Evolutionary conservation across 2,888 invertebrate genomes (phyloP).

Genomic region (Sialis lutaria): DNA sequence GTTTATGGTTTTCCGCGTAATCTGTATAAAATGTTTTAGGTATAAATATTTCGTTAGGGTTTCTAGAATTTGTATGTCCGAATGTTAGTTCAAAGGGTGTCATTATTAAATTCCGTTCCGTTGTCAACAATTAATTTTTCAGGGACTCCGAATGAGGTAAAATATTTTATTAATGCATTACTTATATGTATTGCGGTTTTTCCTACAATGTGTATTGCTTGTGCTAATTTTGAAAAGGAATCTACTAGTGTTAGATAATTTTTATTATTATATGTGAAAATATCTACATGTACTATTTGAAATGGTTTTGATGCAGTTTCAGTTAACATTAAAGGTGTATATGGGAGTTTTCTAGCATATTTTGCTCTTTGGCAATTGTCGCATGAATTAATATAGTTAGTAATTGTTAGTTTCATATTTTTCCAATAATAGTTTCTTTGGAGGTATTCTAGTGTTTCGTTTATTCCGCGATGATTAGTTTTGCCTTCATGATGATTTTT

Average conservation of each 20-base stretch:
- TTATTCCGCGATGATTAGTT: conserved; percentile 8
- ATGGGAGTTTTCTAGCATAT: background rate
- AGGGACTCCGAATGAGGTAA: too few species aligned
- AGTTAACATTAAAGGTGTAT: background rate
- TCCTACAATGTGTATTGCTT: too few species aligned
- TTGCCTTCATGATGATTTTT: conserved; percentile 7
- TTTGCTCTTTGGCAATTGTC: background rate
- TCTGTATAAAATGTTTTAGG: background rate
- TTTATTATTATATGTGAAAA: too few species aligned
- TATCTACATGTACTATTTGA: too few species aligned
- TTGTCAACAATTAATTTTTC: too few species aligned
- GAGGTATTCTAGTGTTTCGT: conserved; percentile 5
- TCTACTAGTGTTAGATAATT: too few species aligned
- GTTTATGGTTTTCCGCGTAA: background rate
- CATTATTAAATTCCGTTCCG: too few species aligned
- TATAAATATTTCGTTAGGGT: background rate
- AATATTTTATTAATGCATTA: too few species aligned
- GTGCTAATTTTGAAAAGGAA: too few species aligned
- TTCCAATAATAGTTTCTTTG: conserved; percentile 7
- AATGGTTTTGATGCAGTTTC: background rate
- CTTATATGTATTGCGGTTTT: too few species aligned
- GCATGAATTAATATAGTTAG: background rate
- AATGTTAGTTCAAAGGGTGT: background rate
- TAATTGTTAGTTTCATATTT: background rate
- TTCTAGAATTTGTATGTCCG: too few species aligned